Evolutionary conservation across 2,797 vertebrate genomes (phyloP).

Genomic region (Phrynocephalus forsythii): DNA sequence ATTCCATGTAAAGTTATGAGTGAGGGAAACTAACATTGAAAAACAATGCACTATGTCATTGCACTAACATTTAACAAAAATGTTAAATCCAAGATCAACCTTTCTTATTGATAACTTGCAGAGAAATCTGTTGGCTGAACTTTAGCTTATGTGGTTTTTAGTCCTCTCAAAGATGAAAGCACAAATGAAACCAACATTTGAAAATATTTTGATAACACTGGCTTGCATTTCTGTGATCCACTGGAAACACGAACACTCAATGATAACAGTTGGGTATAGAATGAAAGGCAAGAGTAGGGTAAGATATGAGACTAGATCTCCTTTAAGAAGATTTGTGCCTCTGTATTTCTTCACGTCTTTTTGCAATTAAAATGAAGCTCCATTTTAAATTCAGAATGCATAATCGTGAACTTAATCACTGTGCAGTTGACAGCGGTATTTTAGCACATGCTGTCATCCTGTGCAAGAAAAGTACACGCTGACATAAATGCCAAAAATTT

Average conservation of each 20-base stretch:
- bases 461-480: neutral
- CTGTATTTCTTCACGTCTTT: neutral
- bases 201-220: fast-evolving
- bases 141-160: neutral
- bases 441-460: fast-evolving
- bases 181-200: neutral
- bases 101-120: no score
- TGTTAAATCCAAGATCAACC: neutral
- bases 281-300: neutral
- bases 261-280: no score
- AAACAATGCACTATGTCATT: no score
- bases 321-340: neutral
- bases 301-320: neutral
- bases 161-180: neutral
- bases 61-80: no score
- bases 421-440: fast-evolving
- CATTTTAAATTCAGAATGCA: neutral
- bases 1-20: no score
- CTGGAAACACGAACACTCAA: neutral
- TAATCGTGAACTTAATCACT: neutral
- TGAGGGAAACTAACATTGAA: no score
- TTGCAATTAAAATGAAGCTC: slow-evolving; percentile 9
- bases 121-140: no score
- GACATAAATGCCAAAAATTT: neutral
- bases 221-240: neutral